phyloP scores from a whole-genome alignment of 2,797 vertebrate species.

The Poecilia gillii region DNA sequence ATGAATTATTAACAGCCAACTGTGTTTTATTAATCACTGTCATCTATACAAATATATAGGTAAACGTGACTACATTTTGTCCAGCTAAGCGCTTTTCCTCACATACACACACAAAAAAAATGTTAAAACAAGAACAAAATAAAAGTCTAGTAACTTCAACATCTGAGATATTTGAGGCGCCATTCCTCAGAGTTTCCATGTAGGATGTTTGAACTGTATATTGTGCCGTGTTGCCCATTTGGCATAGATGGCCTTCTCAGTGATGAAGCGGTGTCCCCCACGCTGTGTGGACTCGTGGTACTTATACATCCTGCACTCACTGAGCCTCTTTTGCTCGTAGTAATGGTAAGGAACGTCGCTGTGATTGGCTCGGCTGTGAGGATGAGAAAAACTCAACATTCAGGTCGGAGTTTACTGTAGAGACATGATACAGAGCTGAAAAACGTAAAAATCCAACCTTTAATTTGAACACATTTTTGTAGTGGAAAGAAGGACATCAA shows the following conservation, averaged over 20 bases:
- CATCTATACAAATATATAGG: background rate
- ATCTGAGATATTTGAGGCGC: background rate
- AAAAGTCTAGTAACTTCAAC: background rate
- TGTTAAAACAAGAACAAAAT: background rate
- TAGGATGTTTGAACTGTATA: slow-evolving; percentile 86
- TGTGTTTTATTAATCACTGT: slow-evolving; percentile 18
- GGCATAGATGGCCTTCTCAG: slow-evolving; percentile 92
- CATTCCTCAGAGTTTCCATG: slow-evolving; percentile 75
- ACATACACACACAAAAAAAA: background rate
- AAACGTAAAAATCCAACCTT: background rate
- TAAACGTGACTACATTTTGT: background rate
- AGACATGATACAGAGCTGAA: background rate
- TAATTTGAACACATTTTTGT: background rate
- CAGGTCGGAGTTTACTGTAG: background rate
- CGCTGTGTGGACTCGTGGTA: slow-evolving; percentile 82
- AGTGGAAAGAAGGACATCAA: background rate
- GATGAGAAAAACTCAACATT: slow-evolving; percentile 1
- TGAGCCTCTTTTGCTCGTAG: slow-evolving; percentile 85
- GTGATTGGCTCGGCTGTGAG: slow-evolving; percentile 77
- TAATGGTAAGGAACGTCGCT: slow-evolving; percentile 92
- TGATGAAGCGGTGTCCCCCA: slow-evolving; percentile 94
- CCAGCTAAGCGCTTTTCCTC: background rate
- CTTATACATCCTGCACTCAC: slow-evolving; percentile 92
- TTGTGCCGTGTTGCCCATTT: slow-evolving; percentile 88
- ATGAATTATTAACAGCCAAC: background rate